These are phyloP conservation scores for Onthophagus taurus DNA, from an alignment of 1,140 invertebrate genomes.

Conservation along the genomic window DNA sequence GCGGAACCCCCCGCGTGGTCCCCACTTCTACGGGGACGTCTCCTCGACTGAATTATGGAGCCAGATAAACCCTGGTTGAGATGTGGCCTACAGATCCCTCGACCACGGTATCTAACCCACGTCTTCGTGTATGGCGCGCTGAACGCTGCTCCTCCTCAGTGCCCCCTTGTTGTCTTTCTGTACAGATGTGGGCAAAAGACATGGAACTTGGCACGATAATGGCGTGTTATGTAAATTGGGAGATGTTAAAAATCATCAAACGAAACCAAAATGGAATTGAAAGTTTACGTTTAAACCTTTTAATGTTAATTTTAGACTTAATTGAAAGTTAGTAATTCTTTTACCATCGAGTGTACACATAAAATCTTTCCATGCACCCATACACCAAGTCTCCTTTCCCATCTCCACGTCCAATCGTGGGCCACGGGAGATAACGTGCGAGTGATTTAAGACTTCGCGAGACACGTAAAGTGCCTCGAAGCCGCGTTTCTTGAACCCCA, in stretches of 20 bases:
- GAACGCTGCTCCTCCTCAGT: conserved; percentile 2
- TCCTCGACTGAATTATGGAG: conserved; percentile 26
- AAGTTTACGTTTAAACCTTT: too few species aligned
- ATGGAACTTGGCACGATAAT: background rate
- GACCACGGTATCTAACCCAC: conserved; percentile 33
- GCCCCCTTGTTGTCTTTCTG: conserved; percentile 2
- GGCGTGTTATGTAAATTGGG: background rate
- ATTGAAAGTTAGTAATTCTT: too few species aligned
- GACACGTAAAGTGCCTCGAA: too few species aligned
- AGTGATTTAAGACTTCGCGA: too few species aligned
- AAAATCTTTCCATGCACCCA: too few species aligned
- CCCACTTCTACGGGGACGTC: conserved; percentile 22
- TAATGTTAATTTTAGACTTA: too few species aligned
- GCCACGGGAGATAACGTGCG: too few species aligned
- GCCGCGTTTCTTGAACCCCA: too few species aligned
- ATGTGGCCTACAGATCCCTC: conserved; percentile 33
- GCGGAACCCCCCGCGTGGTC: conserved; percentile 26
- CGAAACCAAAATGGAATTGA: conserved; percentile 4
- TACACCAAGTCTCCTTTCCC: too few species aligned
- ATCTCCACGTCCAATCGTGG: too few species aligned
- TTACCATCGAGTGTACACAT: too few species aligned
- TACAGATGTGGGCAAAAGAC: background rate
- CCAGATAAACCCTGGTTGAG: conserved; percentile 29
- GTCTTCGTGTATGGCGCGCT: conserved; percentile 23
- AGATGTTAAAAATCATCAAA: background rate